Evolutionary conservation across 2,797 vertebrate species (phyloP).

Genomic region (Antennarius maculatus): DNA sequence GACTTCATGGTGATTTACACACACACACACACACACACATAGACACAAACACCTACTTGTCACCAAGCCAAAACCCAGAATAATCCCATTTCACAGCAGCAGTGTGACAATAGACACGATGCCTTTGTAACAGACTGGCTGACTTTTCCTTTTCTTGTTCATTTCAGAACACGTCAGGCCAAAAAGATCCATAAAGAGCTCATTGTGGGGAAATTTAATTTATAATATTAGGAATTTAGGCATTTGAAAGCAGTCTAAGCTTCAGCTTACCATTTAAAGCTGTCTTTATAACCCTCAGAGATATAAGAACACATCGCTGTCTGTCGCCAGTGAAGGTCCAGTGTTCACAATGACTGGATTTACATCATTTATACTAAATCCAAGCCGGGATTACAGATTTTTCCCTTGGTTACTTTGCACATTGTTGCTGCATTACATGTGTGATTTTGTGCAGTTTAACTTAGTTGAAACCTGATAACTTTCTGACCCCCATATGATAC

Average conservation of each 20-base stretch:
- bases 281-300: not conserved
- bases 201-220: not conserved
- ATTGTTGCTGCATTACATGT: slow-evolving; percentile 41
- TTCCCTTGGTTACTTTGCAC: slow-evolving; percentile 12
- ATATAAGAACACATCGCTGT: slow-evolving; percentile 6
- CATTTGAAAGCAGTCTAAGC: not conserved
- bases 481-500: not conserved
- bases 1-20: slow-evolving; percentile 11
- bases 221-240: not conserved
- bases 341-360: slow-evolving; percentile 47
- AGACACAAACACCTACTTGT: slow-evolving; percentile 18
- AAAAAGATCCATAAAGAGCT: not conserved
- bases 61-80: not conserved
- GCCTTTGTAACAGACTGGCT: not conserved
- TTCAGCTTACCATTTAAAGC: not conserved
- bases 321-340: slow-evolving; percentile 33
- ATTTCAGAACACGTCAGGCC: too few species aligned
- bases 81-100: slow-evolving; percentile 3
- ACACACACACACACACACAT: too few species aligned
- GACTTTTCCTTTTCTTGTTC: not conserved
- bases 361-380: slow-evolving; percentile 37
- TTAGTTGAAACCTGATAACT: slow-evolving; percentile 16
- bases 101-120: not conserved
- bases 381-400: slow-evolving; percentile 50
- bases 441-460: slow-evolving; percentile 33